A percentile compares a stretch with the other conserved stretches of the same genome.
Evolutionary conservation across 1,140 invertebrate genomes (phyloP).

Genomic region (Sminthurinus signatus): DNA sequence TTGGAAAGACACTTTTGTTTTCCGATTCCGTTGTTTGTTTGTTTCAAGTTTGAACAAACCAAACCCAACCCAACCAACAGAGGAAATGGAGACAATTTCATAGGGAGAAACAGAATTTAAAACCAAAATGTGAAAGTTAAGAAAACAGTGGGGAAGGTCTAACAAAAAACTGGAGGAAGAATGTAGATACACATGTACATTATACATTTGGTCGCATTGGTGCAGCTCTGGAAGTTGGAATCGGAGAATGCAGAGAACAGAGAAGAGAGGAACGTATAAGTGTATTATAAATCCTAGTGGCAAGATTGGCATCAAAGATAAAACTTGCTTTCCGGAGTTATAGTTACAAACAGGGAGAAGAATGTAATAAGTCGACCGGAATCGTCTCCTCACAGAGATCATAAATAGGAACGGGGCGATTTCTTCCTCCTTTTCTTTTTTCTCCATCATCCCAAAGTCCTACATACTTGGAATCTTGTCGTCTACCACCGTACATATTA

Average conservation of each 20-base stretch:
- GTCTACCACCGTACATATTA: not conserved
- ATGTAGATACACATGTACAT: too few relatives aligned
- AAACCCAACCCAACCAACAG: too few relatives aligned
- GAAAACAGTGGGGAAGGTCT: too few relatives aligned
- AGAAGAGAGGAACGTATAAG: slow-evolving; percentile 24
- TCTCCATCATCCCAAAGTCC: slow-evolving; percentile 3
- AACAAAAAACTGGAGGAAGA: too few relatives aligned
- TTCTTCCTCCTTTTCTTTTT: slow-evolving; percentile 11
- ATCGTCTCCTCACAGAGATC: slow-evolving; percentile 39
- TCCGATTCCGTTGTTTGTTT: too few relatives aligned
- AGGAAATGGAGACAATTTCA: too few relatives aligned
- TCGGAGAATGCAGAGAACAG: not conserved
- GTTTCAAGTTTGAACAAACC: too few relatives aligned
- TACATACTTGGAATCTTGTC: not conserved
- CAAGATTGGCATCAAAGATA: slow-evolving; percentile 41
- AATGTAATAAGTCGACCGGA: slow-evolving; percentile 41
- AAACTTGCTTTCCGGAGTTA: slow-evolving; percentile 36
- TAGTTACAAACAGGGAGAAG: slow-evolving; percentile 30
- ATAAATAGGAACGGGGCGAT: slow-evolving; percentile 32
- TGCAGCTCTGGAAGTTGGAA: too few relatives aligned
- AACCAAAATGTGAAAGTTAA: too few relatives aligned
- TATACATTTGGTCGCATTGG: too few relatives aligned
- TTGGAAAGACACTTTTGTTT: too few relatives aligned
- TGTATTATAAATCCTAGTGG: slow-evolving; percentile 41
- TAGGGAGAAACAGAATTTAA: too few relatives aligned